Evolutionary conservation across 2,797 vertebrate species (phyloP), one percentile per base, ranked within the genome.

Genomic region (Sebastes matsubarae): DNA sequence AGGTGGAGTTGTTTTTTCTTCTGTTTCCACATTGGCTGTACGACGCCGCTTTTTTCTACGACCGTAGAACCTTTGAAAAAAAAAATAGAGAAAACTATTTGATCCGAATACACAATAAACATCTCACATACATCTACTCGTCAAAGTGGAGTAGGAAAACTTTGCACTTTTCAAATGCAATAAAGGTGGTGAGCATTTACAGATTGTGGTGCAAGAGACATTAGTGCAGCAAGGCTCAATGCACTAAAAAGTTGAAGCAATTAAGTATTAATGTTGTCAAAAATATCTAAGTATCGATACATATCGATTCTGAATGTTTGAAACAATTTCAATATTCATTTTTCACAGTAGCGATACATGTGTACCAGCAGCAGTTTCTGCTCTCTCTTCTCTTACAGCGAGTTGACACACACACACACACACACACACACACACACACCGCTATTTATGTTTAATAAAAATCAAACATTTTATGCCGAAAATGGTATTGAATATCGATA

Each of bases 1-100:
- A 30, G 65, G 25, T 13, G 72, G n/a, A 63, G 34, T 11, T 30
- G 24, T 9, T 57, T 8, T 24, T 38, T 76, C 69, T 20, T 22
- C 25, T 0, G 55, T 46, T 54, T 11, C 38, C 2, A 20, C 20
- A 2, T 59, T 34, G 8, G 25, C 24, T 75, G 30, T 54, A 11
- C 0, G 42, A 1, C 4, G 11, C 1, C 0, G 18, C 1, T n/a
- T 81, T 85, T 69, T 79, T 61, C 58, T 80, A 20, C 2, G 18
- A 14, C 83, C 3, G 1, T 22, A 76, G 36, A 5, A 2, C 63
- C 87, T 91, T 72, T 38, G 0, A 30, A 67, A 13, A 74, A 30
- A 66, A 74, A 38, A 38, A 38, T 6, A 11, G 8, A 3, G 5
- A n/a, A 60, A 59, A 57, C 1, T 1, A 34, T 65, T 8, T 36